phyloP scores from a whole-genome alignment of 2,113 vertebrate genomes.

The Clarias batrachus region DNA sequence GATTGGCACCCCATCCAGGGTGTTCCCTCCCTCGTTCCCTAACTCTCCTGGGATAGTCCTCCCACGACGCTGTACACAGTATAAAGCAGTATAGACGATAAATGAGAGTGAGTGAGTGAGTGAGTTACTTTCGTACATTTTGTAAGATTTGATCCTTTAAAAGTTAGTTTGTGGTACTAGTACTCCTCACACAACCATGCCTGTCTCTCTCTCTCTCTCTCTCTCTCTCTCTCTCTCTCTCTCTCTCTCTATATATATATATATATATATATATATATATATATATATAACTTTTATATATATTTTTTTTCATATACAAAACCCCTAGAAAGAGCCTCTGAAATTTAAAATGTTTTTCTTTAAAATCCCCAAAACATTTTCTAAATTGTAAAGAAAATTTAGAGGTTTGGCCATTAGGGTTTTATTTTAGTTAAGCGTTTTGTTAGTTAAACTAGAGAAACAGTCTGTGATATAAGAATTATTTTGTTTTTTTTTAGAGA shows the following conservation, averaged over 20 bases:
- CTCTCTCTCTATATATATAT: no score
- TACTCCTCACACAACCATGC: neutral
- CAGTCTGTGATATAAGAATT: no score
- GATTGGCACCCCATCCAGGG: no score
- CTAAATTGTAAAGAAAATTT: neutral
- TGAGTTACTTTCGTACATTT: neutral
- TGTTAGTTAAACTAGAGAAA: no score
- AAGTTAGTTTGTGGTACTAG: neutral
- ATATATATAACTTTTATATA: no score
- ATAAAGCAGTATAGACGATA: no score
- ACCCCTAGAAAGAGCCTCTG: neutral
- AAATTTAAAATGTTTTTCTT: neutral
- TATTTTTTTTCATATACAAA: neutral
- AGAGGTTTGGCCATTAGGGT: neutral
- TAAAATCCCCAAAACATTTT: neutral
- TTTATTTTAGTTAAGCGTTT: neutral
- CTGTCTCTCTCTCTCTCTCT: neutral
- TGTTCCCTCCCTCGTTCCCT: no score
- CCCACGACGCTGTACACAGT: no score
- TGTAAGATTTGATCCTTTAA: neutral
- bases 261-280: no score
- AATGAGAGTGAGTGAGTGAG: neutral
- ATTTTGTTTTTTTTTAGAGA: neutral
- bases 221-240: no score
- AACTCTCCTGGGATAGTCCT: no score